Conservation (phyloP, 2,797 vertebrate species). For the Sebastes hubbsi region DNA sequence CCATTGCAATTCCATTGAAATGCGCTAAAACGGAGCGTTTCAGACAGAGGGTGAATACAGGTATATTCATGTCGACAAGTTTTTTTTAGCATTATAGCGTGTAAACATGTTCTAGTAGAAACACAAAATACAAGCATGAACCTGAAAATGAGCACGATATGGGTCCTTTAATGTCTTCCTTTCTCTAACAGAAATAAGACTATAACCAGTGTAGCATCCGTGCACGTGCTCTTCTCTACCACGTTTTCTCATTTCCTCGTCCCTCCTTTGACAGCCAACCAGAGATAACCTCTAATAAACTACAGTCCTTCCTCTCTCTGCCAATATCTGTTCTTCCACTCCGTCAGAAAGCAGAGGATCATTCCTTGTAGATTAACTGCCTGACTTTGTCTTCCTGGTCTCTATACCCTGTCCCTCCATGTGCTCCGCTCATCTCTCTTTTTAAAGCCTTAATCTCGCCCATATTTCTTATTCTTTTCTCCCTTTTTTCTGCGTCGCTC, state of each 20-base stretch:
- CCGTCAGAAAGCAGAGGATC: conserved; percentile 15
- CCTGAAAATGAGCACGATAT: too few relatives aligned
- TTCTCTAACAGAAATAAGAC: not conserved
- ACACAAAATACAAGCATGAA: too few relatives aligned
- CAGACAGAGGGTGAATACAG: too few relatives aligned
- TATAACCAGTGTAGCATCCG: not conserved
- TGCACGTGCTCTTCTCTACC: not conserved
- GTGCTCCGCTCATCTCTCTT: not conserved
- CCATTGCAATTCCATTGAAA: too few relatives aligned
- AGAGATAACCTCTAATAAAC: conserved; percentile 25
- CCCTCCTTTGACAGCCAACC: not conserved
- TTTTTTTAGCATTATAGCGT: too few relatives aligned
- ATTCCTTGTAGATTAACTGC: conserved; percentile 39
- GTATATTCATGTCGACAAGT: too few relatives aligned
- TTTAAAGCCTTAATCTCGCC: conserved; percentile 1
- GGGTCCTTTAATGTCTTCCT: not conserved
- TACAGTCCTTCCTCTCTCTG: not conserved
- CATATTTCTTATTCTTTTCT: not conserved
- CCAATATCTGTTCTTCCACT: conserved; percentile 1
- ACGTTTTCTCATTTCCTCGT: conserved; percentile 22
- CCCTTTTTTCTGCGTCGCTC: not conserved
- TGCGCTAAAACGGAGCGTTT: too few relatives aligned
- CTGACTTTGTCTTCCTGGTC: conserved; percentile 11
- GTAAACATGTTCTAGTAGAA: too few relatives aligned
- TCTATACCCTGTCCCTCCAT: not conserved